Conservation (phyloP, 2,113 vertebrate species). For the Motacilla tschutschensis region DNA sequence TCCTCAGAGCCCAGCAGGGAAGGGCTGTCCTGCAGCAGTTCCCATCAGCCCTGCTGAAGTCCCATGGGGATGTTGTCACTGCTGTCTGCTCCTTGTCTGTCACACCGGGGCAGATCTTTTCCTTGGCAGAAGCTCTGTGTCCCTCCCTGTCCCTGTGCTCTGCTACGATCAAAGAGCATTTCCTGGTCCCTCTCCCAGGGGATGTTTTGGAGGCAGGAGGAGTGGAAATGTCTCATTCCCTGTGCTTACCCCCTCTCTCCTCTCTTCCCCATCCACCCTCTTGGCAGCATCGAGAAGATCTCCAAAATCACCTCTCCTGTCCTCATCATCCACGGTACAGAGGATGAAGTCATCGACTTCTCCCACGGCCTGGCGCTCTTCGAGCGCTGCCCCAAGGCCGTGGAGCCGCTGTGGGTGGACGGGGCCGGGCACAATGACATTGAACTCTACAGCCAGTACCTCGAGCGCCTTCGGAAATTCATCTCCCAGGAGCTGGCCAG, state of each 20-base stretch:
- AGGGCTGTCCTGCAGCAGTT: neutral
- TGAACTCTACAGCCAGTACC: conserved; percentile 96
- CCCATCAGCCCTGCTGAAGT: neutral
- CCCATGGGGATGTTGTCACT: neutral
- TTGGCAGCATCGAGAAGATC: conserved; percentile 92
- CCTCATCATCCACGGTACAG: conserved; percentile 96
- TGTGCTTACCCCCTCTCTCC: neutral
- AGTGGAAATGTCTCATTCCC: neutral
- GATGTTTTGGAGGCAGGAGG: neutral
- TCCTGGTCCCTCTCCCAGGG: neutral
- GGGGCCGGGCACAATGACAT: conserved; percentile 97
- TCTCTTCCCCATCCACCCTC: neutral
- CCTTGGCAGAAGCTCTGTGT: neutral
- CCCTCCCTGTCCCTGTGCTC: neutral
- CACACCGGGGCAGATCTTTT: neutral
- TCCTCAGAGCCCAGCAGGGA: rapidly evolving
- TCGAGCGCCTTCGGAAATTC: conserved; percentile 94
- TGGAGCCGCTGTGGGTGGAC: conserved; percentile 98
- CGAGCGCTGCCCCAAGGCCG: conserved; percentile 93
- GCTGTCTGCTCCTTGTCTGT: neutral
- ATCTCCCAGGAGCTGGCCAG: conserved; percentile 89
- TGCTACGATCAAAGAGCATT: neutral
- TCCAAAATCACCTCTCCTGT: conserved; percentile 95
- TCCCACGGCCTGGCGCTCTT: conserved; percentile 94
- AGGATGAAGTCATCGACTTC: conserved; percentile 98